These are phyloP conservation scores for Tachystola acroxantha DNA, from an alignment of 2,888 invertebrate genomes.

Conservation along the genomic window DNA sequence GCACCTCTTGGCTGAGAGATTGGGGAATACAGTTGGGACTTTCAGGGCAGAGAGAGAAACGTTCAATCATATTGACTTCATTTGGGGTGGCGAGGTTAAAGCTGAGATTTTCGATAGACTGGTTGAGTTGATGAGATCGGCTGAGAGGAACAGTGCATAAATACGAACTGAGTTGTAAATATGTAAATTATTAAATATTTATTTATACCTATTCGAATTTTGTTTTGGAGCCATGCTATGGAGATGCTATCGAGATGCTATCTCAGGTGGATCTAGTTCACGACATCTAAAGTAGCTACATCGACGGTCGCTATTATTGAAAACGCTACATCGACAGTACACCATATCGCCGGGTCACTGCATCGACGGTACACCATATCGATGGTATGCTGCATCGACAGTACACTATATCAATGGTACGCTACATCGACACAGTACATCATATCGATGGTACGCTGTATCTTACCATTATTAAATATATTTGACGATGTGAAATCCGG, in stretches of 20 bases:
- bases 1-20: conserved; percentile 16
- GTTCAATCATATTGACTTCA: conserved; percentile 43
- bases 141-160: conserved; percentile 19
- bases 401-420: too few species aligned
- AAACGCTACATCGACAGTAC: too few species aligned
- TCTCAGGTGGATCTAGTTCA: too few species aligned
- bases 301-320: too few species aligned
- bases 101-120: conserved; percentile 27
- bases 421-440: too few species aligned
- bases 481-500: too few species aligned
- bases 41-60: conserved; percentile 18
- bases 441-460: too few species aligned
- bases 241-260: neutral
- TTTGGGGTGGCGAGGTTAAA: conserved; percentile 36
- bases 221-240: neutral
- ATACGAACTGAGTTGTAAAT: conserved; percentile 12
- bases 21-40: conserved; percentile 27
- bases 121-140: conserved; percentile 25
- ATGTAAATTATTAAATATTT: neutral
- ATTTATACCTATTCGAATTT: neutral
- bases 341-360: too few species aligned
- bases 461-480: too few species aligned
- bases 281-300: too few species aligned
- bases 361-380: too few species aligned
- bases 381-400: too few species aligned